phyloP scores from a whole-genome alignment of 2,888 invertebrate genomes.

The Mythimna loreyi region DNA sequence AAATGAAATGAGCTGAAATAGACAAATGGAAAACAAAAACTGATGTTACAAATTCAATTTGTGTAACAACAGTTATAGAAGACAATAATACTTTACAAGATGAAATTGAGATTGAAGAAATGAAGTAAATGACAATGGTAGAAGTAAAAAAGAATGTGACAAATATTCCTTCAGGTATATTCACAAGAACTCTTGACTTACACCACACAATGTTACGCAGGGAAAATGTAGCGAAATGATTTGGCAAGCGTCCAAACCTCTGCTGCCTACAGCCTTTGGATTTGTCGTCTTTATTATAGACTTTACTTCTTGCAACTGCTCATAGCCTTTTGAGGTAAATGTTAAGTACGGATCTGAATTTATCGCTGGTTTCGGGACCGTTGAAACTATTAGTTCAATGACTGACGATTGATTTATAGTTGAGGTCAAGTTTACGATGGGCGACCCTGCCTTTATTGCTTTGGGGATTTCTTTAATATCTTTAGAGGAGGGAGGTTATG shows the following conservation, averaged over 20 bases:
- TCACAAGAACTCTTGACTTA: slow-evolving; percentile 39
- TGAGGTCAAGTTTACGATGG: slow-evolving; percentile 19
- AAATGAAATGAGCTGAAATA: neutral
- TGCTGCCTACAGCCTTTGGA: slow-evolving; percentile 66
- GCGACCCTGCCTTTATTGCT: neutral
- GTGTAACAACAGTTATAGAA: neutral
- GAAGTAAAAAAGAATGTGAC: neutral
- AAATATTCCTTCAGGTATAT: neutral
- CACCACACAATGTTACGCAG: slow-evolving; percentile 53
- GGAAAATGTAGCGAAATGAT: slow-evolving; percentile 72
- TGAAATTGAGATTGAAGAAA: neutral
- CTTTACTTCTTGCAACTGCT: slow-evolving; percentile 64
- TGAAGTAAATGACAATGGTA: neutral
- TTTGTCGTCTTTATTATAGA: slow-evolving; percentile 76
- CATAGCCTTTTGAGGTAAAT: slow-evolving; percentile 58
- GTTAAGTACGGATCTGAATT: slow-evolving; percentile 44
- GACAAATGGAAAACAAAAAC: neutral
- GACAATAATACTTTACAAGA: neutral
- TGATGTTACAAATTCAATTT: neutral
- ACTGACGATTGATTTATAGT: slow-evolving; percentile 6
- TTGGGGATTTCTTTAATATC: neutral
- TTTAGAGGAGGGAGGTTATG: neutral
- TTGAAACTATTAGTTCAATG: slow-evolving; percentile 14
- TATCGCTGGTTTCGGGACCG: slow-evolving; percentile 21
- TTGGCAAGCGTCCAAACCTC: slow-evolving; percentile 77